Base-by-base conservation (phyloP, 2,888 invertebrate species). In the Sepiola atlantica region DNA sequence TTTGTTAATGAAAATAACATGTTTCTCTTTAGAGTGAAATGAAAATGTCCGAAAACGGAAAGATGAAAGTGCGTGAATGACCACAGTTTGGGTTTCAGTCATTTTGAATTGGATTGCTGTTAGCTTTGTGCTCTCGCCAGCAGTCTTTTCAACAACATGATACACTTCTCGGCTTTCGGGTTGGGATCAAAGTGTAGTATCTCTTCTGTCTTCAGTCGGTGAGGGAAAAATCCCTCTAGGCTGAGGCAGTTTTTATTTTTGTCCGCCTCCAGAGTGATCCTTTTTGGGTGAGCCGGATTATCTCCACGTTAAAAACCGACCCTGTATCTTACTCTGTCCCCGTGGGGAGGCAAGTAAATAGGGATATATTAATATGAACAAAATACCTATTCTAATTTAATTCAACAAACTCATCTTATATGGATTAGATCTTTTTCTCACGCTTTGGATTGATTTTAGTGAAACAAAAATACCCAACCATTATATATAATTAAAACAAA, bases 21-120 rank as follows among this genome's bases (percentile, higher is more conserved):
- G 12, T 77, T 77, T 77, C 10, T 77, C 12, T 77, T 77, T 77
- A n/a, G 28, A 77, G 12, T 77, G 77, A 77, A 77, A 77, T 77
- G n/a, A 77, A 77, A n/a, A 77, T 10, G 28, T 2, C 10, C 28
- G 77, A 77, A 77, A n/a, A 77, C 28, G 10, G 18, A 61, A 28
- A 54, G 45, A 54, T 92, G 92, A 92, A 92, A 92, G 92, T 92
- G 92, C 24, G 54, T 54, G 54, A 92, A 92, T 92, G 92, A 54
- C 92, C 92, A 54, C 16, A 92, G 45, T 92, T 92, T 45, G 54
- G 54, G 54, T 92, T 35, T 92, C 92, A 92, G 92, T 92, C 92
- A 92, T 92, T 92, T 92, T 92, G 92, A 92, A 92, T 92, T 92
- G 92, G 92, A 92, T 92, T 92, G 92, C 92, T 92, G n/a, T 77